Evolutionary conservation across 2,113 vertebrate species (phyloP).

Genomic region (Mustela nigripes): DNA sequence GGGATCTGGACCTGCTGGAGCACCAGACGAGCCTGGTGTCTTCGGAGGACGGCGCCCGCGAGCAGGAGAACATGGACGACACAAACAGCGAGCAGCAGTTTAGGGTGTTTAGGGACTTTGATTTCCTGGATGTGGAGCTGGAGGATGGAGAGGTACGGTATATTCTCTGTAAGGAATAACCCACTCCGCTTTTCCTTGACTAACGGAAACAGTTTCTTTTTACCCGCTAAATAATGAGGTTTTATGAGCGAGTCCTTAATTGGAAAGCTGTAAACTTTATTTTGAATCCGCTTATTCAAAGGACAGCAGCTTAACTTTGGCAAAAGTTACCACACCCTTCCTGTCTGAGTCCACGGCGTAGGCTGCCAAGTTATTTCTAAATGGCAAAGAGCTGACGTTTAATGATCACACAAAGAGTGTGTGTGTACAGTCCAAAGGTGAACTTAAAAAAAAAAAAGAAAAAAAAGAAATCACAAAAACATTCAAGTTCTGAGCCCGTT

Average conservation of each 20-base stretch:
- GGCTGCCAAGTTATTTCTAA: constrained; percentile 80
- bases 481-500: constrained; percentile 29
- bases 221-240: constrained; percentile 65
- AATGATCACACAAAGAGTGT: constrained; percentile 53
- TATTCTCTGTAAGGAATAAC: constrained; percentile 72
- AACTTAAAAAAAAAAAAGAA: constrained; percentile 23
- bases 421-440: constrained; percentile 33
- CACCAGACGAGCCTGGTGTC: constrained; percentile 96
- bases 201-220: constrained; percentile 43
- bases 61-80: constrained; percentile 97
- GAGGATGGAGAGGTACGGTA: constrained; percentile 97
- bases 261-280: constrained; percentile 72
- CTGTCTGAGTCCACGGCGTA: constrained; percentile 77
- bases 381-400: constrained; percentile 69
- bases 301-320: constrained; percentile 66
- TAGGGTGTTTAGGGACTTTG: constrained; percentile 98
- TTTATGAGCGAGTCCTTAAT: constrained; percentile 69
- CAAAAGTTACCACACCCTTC: constrained; percentile 85
- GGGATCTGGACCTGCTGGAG: constrained; percentile 98
- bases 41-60: constrained; percentile 96
- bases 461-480: not conserved
- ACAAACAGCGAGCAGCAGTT: constrained; percentile 99
- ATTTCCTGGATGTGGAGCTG: constrained; percentile 99
- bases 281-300: constrained; percentile 78
- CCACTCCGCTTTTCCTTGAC: constrained; percentile 30